These are phyloP conservation scores for Ligdia adustata DNA, from an alignment of 2,888 invertebrate species.

Conservation along the genomic window DNA sequence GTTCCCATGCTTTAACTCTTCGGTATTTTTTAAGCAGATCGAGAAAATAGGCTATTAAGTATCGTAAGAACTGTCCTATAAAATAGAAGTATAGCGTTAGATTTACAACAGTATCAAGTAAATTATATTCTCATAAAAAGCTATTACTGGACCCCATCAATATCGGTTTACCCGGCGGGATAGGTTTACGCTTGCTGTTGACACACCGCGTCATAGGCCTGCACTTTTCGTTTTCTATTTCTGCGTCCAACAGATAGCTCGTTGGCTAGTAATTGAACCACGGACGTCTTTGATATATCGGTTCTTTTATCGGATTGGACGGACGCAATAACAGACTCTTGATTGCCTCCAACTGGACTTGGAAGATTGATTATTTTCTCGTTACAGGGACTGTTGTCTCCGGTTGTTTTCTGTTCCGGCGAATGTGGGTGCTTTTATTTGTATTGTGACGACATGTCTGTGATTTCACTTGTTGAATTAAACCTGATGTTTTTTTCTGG, in stretches of 20 bases:
- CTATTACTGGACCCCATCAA: too few relatives aligned
- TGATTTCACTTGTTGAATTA: too few relatives aligned
- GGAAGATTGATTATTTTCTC: conserved; percentile 83
- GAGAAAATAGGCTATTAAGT: too few relatives aligned
- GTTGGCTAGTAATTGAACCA: conserved; percentile 79
- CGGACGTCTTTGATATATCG: conserved; percentile 83
- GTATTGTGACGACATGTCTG: too few relatives aligned
- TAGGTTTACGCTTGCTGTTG: conserved; percentile 51
- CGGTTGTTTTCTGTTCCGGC: conserved; percentile 56
- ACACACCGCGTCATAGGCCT: conserved; percentile 58
- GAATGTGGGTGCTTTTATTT: too few relatives aligned
- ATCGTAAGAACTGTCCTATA: too few relatives aligned
- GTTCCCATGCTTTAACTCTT: too few relatives aligned
- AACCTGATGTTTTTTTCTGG: too few relatives aligned
- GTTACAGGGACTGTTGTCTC: conserved; percentile 58
- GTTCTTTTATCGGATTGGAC: conserved; percentile 81
- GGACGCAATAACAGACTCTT: conserved; percentile 81
- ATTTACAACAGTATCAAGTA: too few relatives aligned
- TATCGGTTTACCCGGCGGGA: conserved; percentile 41
- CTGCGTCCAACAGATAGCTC: conserved; percentile 75
- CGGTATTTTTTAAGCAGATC: too few relatives aligned
- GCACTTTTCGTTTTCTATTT: conserved; percentile 74
- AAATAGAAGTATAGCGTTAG: too few relatives aligned
- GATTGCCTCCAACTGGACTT: conserved; percentile 82
- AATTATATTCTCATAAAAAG: too few relatives aligned